Conservation (phyloP, 2,113 vertebrate species). For the Takifugu flavidus region DNA sequence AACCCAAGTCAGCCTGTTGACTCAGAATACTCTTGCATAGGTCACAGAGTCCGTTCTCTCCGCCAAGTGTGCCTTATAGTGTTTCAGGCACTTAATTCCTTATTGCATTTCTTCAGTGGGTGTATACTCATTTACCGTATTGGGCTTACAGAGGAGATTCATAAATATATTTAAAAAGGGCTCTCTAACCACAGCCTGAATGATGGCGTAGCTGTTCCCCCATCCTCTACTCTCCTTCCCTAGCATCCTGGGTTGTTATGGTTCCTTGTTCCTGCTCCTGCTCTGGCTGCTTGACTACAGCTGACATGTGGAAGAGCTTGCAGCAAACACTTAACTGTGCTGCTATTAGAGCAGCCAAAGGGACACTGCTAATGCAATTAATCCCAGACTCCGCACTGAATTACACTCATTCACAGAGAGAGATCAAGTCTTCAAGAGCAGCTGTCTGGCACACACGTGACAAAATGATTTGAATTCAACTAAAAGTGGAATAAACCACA, state of each 20-base stretch:
- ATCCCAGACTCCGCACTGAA: conserved; percentile 49
- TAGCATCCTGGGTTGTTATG: conserved; percentile 16
- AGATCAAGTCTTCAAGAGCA: conserved; percentile 3
- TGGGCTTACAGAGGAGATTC: too few relatives aligned
- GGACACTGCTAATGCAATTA: conserved; percentile 55
- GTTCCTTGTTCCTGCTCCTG: conserved; percentile 27
- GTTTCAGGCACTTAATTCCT: background rate
- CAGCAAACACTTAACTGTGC: conserved; percentile 62
- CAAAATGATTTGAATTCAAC: background rate
- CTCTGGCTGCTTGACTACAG: conserved; percentile 44
- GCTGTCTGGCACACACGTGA: background rate
- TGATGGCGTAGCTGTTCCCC: conserved; percentile 26
- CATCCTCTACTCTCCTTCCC: conserved; percentile 3
- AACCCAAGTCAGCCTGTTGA: conserved; percentile 43
- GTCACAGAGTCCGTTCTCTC: conserved; percentile 33
- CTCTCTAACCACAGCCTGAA: conserved; percentile 3
- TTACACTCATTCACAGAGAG: conserved; percentile 6
- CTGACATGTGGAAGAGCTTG: conserved; percentile 64
- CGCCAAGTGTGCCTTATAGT: conserved; percentile 2
- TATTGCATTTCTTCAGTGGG: background rate
- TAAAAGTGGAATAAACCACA: too few relatives aligned
- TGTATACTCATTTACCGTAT: too few relatives aligned
- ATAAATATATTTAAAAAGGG: too few relatives aligned
- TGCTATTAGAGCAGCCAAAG: conserved; percentile 45
- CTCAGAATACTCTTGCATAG: conserved; percentile 23